These are phyloP conservation scores for Marisa cornuarietis DNA, from an alignment of 1,140 invertebrate species.

Conservation along the genomic window DNA sequence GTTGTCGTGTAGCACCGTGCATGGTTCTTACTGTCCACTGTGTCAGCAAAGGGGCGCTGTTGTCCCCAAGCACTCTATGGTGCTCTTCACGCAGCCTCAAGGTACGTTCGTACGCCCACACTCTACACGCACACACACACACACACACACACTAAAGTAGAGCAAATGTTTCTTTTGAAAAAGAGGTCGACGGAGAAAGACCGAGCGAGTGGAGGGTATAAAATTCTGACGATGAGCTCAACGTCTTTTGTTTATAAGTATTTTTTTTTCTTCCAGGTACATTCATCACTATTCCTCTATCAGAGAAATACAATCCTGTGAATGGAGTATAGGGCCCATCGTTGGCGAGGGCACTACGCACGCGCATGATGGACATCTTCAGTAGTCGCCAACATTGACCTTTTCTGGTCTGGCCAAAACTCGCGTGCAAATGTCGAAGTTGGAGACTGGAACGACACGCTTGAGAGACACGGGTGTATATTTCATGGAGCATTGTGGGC, in stretches of 20 bases:
- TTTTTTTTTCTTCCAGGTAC: constrained; percentile 27
- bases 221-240: too few species aligned
- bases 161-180: neutral
- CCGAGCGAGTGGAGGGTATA: neutral
- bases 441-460: too few species aligned
- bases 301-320: constrained; percentile 31
- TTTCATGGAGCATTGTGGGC: too few species aligned
- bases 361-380: too few species aligned
- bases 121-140: neutral
- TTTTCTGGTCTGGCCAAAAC: too few species aligned
- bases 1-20: neutral
- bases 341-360: too few species aligned
- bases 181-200: neutral
- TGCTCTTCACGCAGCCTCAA: constrained; percentile 36
- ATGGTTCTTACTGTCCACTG: neutral
- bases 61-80: constrained; percentile 21
- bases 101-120: constrained; percentile 18
- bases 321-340: constrained; percentile 26
- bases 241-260: neutral
- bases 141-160: neutral
- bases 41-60: neutral
- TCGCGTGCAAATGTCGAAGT: too few species aligned
- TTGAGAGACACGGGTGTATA: too few species aligned
- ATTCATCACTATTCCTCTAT: constrained; percentile 35
- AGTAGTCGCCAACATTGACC: too few species aligned